phyloP scores from a whole-genome alignment of 2,797 vertebrate genomes.

The Carcharodon carcharias region DNA sequence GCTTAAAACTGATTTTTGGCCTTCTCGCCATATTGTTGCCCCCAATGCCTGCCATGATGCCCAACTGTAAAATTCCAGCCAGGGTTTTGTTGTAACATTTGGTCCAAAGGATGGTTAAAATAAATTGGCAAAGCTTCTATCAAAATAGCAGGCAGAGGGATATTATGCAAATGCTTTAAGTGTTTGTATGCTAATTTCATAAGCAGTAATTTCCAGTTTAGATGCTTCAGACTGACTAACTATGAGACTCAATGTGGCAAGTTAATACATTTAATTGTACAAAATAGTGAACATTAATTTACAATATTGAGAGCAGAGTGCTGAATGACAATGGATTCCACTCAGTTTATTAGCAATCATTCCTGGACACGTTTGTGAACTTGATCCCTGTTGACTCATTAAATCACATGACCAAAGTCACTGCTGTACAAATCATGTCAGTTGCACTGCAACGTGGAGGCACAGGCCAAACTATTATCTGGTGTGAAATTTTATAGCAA shows the following conservation, averaged over 20 bases:
- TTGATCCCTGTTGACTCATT: neutral
- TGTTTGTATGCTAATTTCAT: neutral
- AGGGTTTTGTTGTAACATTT: neutral
- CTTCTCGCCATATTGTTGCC: too few species aligned
- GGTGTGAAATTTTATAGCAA: slow-evolving; percentile 20
- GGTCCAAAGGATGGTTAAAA: neutral
- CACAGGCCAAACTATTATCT: neutral
- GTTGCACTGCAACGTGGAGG: neutral
- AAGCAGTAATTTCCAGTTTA: neutral
- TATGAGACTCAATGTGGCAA: neutral
- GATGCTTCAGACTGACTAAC: neutral
- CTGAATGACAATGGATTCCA: neutral
- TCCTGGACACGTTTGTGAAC: neutral
- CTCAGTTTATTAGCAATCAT: neutral
- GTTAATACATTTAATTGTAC: neutral
- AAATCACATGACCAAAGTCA: slow-evolving; percentile 8
- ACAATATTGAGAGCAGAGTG: neutral
- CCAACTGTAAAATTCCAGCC: neutral
- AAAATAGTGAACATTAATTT: too few species aligned
- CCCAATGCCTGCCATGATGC: too few species aligned
- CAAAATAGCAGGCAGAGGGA: neutral
- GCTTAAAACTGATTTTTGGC: too few species aligned
- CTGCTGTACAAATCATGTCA: neutral
- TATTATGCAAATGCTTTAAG: neutral
- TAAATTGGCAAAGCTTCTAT: neutral